Conservation (phyloP, 2,797 vertebrate species). For the Molossus alvarezi region DNA sequence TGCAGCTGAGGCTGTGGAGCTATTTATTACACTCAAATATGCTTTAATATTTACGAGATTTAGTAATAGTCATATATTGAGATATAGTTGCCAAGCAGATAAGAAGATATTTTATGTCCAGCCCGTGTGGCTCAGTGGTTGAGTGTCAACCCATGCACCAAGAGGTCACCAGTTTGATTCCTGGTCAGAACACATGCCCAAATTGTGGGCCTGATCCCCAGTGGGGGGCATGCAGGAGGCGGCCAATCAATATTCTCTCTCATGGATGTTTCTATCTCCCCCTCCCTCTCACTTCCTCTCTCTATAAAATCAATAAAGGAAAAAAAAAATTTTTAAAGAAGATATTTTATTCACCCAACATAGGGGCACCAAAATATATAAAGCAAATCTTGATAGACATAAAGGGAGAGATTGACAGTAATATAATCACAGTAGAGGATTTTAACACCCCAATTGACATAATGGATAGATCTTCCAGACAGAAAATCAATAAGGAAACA, state of each 20-base stretch:
- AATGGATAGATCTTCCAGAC: background rate
- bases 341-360: background rate
- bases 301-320: too few species aligned
- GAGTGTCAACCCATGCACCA: too few species aligned
- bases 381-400: background rate
- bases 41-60: constrained; percentile 33
- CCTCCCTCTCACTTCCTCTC: too few species aligned
- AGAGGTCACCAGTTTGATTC: too few species aligned
- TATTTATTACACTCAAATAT: background rate
- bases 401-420: background rate
- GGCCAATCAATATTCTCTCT: too few species aligned
- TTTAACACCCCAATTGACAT: background rate
- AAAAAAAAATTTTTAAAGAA: background rate
- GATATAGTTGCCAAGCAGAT: background rate
- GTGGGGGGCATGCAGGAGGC: too few species aligned
- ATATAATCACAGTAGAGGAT: background rate
- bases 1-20: background rate
- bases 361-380: background rate
- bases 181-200: too few species aligned
- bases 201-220: too few species aligned
- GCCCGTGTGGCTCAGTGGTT: too few species aligned
- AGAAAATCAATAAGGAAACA: background rate
- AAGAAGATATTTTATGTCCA: background rate
- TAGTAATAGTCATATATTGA: background rate
- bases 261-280: too few species aligned